phyloP scores from a whole-genome alignment of 2,797 vertebrate species.

The Sciurus carolinensis region DNA sequence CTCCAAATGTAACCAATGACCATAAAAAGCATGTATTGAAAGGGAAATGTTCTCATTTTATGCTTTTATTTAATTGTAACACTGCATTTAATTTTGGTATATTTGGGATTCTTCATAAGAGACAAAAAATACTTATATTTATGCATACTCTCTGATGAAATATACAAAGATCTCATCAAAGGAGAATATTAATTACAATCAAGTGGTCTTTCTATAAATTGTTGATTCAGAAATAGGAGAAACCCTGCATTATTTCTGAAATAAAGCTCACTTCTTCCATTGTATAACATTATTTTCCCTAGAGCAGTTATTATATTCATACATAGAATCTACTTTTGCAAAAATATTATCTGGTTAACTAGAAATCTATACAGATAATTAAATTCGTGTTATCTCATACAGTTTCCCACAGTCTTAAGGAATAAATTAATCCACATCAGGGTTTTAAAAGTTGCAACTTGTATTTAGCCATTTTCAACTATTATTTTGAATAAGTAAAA shows the following conservation, averaged over 20 bases:
- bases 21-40: slow-evolving; percentile 65
- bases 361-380: slow-evolving; percentile 78
- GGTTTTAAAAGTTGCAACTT: slow-evolving; percentile 34
- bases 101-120: slow-evolving; percentile 61
- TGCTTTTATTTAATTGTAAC: slow-evolving; percentile 66
- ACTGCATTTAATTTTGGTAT: slow-evolving; percentile 47
- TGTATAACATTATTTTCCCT: slow-evolving; percentile 68
- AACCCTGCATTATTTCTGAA: slow-evolving; percentile 80
- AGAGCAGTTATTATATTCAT: slow-evolving; percentile 62
- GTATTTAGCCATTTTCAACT: slow-evolving; percentile 57
- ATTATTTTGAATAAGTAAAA: slow-evolving; percentile 63
- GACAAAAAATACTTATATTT: slow-evolving; percentile 54
- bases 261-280: slow-evolving; percentile 79
- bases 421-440: slow-evolving; percentile 74
- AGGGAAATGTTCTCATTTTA: slow-evolving; percentile 50
- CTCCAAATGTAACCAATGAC: slow-evolving; percentile 63
- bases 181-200: slow-evolving; percentile 78
- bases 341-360: slow-evolving; percentile 74
- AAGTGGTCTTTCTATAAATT: slow-evolving; percentile 81
- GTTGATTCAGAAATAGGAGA: slow-evolving; percentile 86
- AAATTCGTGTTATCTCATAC: slow-evolving; percentile 72
- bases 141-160: slow-evolving; percentile 64
- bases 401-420: slow-evolving; percentile 44
- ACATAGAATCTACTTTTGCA: slow-evolving; percentile 67
- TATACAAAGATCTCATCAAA: slow-evolving; percentile 36